Evolutionary conservation across 2,113 vertebrate species (phyloP).

Genomic region (Cyrtonyx montezumae): DNA sequence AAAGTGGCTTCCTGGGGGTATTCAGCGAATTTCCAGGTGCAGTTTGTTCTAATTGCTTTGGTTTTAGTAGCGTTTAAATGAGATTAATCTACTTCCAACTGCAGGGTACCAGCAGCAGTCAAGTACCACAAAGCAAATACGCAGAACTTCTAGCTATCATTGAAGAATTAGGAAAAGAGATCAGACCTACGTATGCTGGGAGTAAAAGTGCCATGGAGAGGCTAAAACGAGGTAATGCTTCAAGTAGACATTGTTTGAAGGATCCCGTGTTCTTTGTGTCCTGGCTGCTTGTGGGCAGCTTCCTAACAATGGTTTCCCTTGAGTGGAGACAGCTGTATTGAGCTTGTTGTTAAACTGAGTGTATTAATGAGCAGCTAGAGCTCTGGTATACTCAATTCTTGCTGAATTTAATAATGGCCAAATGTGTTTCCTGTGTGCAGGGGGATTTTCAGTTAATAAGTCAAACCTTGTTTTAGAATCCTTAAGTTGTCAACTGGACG

Average conservation of each 20-base stretch:
- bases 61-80: background rate
- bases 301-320: background rate
- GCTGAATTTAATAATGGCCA: background rate
- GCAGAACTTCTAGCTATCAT: slow-evolving; percentile 98
- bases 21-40: background rate
- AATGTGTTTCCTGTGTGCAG: background rate
- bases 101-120: slow-evolving; percentile 90
- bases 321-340: background rate
- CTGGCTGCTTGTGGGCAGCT: background rate
- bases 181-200: slow-evolving; percentile 95
- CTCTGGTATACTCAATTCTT: background rate
- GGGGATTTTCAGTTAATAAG: background rate
- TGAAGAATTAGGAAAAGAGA: slow-evolving; percentile 97
- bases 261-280: background rate
- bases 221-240: slow-evolving; percentile 90
- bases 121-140: slow-evolving; percentile 98
- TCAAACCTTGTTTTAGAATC: background rate
- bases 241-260: background rate
- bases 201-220: slow-evolving; percentile 99
- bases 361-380: background rate
- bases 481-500: background rate
- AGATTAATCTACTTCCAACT: background rate
- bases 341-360: background rate
- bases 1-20: background rate
- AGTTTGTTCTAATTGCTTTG: background rate